These are phyloP conservation scores for Pegea sp. DNA, from an alignment of 23 tunicate species.

Conservation along the genomic window DNA sequence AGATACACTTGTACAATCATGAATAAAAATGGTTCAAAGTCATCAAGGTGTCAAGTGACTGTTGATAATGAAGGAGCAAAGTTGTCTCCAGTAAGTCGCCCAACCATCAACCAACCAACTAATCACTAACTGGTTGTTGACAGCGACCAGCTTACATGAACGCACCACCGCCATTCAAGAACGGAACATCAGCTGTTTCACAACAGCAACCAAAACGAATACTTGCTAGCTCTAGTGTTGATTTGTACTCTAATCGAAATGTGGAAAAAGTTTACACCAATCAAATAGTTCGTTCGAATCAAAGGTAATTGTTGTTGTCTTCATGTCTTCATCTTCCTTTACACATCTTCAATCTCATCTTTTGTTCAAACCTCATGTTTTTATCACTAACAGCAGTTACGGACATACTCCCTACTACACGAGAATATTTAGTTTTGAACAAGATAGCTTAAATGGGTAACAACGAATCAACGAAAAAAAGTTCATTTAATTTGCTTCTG, in stretches of 20 bases:
- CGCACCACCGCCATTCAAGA: not conserved
- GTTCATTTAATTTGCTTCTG: too few species aligned
- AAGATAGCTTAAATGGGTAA: too few species aligned
- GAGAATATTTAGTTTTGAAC: too few species aligned
- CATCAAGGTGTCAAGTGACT: slow-evolving; percentile 20
- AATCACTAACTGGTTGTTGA: too few species aligned
- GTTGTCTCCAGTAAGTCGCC: slow-evolving; percentile 1
- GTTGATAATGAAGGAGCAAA: slow-evolving; percentile 2
- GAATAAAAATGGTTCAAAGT: slow-evolving; percentile 50
- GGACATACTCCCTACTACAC: too few species aligned
- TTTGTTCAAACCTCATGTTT: too few species aligned
- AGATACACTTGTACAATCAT: slow-evolving; percentile 61
- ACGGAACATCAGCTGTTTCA: not conserved
- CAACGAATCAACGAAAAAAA: too few species aligned
- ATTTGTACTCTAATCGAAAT: slow-evolving; percentile 19
- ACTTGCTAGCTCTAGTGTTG: slow-evolving; percentile 31
- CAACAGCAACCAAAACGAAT: slow-evolving; percentile 4
- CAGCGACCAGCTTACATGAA: slow-evolving; percentile 1
- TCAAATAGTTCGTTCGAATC: too few species aligned
- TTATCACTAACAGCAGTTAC: too few species aligned
- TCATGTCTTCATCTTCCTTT: too few species aligned
- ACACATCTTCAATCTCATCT: too few species aligned
- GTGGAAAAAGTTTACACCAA: slow-evolving; percentile 21
- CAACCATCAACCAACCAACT: slow-evolving; percentile 8
- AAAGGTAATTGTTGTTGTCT: too few species aligned